Conservation (phyloP, 2,113 vertebrate genomes). For the Hystrix brachyura region DNA sequence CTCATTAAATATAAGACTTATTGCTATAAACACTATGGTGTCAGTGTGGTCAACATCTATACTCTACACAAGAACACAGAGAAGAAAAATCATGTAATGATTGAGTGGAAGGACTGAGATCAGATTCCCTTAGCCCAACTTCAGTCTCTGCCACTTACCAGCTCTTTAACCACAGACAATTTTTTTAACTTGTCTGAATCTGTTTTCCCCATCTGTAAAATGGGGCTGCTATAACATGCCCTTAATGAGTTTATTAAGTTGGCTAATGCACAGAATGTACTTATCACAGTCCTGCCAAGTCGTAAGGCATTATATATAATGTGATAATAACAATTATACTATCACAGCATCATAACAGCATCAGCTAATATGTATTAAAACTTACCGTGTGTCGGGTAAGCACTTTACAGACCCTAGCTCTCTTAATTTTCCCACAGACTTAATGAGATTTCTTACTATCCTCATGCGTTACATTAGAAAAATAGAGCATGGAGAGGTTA, state of each 20-base stretch:
- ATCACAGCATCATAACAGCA: background rate
- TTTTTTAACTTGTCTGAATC: background rate
- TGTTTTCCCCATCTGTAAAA: background rate
- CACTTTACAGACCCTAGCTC: background rate
- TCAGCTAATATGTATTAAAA: background rate
- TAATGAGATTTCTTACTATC: background rate
- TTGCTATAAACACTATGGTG: background rate
- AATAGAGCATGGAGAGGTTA: background rate
- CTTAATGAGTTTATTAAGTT: background rate
- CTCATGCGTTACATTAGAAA: background rate
- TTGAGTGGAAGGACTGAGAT: background rate
- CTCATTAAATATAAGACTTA: background rate
- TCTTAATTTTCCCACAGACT: background rate
- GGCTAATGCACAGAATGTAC: background rate
- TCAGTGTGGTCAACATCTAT: background rate
- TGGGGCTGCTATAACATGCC: too few relatives aligned
- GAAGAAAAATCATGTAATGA: background rate
- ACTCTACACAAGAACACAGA: background rate
- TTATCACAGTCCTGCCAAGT: background rate
- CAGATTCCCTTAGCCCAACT: background rate
- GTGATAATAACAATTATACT: background rate
- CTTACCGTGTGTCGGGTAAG: background rate
- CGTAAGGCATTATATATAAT: background rate
- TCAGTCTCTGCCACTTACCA: background rate
- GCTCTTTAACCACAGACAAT: background rate